Percentiles rank a stretch among this genome's conserved stretches.
phyloP scores from a whole-genome alignment of 2,113 vertebrate genomes.

The Caranx ignobilis region DNA sequence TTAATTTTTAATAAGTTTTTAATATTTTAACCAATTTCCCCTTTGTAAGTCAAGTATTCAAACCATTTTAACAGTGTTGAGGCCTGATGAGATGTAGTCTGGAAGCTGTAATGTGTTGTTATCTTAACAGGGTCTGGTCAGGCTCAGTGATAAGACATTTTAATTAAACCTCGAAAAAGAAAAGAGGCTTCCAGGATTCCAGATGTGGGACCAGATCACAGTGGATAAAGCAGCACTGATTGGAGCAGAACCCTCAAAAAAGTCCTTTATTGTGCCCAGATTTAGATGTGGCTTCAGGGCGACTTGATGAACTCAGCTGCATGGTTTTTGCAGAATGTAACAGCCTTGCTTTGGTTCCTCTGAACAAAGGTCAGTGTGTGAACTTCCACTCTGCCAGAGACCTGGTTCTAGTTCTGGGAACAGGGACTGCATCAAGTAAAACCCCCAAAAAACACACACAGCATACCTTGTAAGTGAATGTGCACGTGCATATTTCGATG shows the following conservation, averaged over 20 bases:
- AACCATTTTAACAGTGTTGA: neutral
- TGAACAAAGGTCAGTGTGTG: neutral
- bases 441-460: neutral
- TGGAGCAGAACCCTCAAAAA: neutral
- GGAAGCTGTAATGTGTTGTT: neutral
- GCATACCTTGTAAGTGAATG: neutral
- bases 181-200: conserved; percentile 38
- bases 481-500: neutral
- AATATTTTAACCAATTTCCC: neutral
- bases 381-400: neutral
- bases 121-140: neutral
- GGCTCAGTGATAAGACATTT: conserved; percentile 19
- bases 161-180: conserved; percentile 25
- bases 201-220: neutral
- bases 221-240: conserved; percentile 19
- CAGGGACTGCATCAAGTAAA: neutral
- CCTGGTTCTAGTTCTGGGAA: neutral
- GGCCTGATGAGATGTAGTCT: neutral
- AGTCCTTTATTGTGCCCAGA: conserved; percentile 17
- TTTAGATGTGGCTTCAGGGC: conserved; percentile 5
- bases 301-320: neutral
- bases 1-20: neutral
- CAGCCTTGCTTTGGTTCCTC: neutral
- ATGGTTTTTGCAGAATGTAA: neutral
- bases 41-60: neutral